phyloP scores from a whole-genome alignment of 2,113 vertebrate species.

The Phyllopteryx taeniolatus region DNA sequence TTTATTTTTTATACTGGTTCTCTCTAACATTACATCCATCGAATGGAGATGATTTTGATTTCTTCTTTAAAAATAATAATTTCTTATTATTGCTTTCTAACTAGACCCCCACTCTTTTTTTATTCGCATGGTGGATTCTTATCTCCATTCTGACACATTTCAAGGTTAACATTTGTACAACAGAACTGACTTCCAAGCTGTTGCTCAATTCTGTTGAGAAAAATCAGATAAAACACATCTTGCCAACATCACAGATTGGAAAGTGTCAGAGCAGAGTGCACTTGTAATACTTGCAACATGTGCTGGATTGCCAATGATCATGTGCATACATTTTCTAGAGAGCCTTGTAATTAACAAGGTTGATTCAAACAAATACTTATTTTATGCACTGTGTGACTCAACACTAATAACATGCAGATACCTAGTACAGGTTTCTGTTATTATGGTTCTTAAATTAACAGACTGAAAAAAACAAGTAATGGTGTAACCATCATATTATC shows the following conservation, averaged over 20 bases:
- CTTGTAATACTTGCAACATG: neutral
- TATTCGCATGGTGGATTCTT: conserved; percentile 10
- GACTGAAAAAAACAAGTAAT: no score
- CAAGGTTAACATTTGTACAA: conserved; percentile 7
- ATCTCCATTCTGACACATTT: conserved; percentile 6
- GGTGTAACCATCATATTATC: neutral
- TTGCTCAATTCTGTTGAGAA: neutral
- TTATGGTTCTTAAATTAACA: no score
- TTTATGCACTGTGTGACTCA: neutral
- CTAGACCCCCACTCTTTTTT: neutral
- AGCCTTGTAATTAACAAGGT: neutral
- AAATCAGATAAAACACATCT: neutral
- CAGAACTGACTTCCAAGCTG: conserved; percentile 6
- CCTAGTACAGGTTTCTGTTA: neutral
- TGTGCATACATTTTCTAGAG: neutral
- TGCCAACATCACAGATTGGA: conserved; percentile 1
- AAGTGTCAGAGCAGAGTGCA: neutral
- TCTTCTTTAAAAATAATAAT: neutral
- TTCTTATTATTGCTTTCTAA: neutral
- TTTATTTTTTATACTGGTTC: neutral
- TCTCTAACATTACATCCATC: neutral
- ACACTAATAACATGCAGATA: no score
- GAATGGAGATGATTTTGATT: conserved; percentile 1
- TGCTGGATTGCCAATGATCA: neutral
- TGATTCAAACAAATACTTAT: neutral